A percentile compares a stretch with the other conserved stretches of the same genome.
These are phyloP conservation scores for Psittacus erithacus DNA, from an alignment of 2,113 vertebrate genomes.

Conservation along the genomic window DNA sequence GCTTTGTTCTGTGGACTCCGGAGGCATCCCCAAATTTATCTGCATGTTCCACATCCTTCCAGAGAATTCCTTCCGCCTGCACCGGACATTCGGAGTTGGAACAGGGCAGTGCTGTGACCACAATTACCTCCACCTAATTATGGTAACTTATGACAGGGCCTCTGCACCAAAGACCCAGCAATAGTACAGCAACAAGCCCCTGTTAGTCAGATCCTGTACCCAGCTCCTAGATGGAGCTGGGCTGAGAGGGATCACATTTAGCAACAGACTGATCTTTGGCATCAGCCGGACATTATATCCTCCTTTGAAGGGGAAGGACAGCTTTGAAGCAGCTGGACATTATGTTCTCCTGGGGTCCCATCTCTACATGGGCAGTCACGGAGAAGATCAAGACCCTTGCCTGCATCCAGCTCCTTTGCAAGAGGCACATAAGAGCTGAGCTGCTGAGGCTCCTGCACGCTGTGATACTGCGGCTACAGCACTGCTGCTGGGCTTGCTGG, in stretches of 20 bases:
- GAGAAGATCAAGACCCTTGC: not conserved
- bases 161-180: not conserved
- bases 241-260: not conserved
- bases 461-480: rapidly evolving
- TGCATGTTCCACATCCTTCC: not conserved
- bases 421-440: not conserved
- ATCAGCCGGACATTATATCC: not conserved
- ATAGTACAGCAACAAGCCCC: not conserved
- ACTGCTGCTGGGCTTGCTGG: not conserved
- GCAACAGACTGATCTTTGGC: not conserved
- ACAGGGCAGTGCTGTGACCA: not conserved
- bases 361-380: not conserved
- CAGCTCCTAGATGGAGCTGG: not conserved
- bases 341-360: not conserved
- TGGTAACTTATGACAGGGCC: not conserved
- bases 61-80: not conserved
- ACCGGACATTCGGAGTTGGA: not conserved
- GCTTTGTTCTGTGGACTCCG: not conserved
- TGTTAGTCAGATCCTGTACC: not conserved
- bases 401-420: not conserved
- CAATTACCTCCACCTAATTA: not conserved
- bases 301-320: not conserved
- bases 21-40: no score
- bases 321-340: not conserved
- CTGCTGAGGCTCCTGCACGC: rapidly evolving